These are phyloP conservation scores for Lateolabrax maculatus DNA, from an alignment of 2,797 vertebrate genomes.

Conservation along the genomic window DNA sequence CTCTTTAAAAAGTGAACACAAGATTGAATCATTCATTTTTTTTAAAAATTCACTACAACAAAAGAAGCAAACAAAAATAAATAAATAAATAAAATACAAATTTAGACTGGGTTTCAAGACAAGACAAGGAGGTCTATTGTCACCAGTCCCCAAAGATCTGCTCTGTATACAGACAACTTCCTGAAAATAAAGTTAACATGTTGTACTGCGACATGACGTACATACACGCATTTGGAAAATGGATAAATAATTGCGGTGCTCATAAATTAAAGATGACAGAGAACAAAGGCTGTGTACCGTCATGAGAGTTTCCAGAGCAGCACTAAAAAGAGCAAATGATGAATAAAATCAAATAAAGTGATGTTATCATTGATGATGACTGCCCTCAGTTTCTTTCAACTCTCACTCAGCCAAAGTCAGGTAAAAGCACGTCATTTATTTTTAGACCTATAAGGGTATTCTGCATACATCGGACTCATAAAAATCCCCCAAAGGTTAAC, in stretches of 20 bases:
- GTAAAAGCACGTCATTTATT: neutral
- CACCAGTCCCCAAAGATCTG: constrained; percentile 44
- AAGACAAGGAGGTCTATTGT: constrained; percentile 38
- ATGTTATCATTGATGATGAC: constrained; percentile 39
- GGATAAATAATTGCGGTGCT: constrained; percentile 63
- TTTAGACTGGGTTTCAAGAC: neutral
- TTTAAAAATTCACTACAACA: neutral
- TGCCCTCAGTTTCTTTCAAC: constrained; percentile 24
- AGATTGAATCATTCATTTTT: neutral
- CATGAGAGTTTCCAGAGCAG: constrained; percentile 45
- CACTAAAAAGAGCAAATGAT: constrained; percentile 42
- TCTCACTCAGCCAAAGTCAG: neutral
- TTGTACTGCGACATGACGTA: constrained; percentile 11
- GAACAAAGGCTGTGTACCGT: constrained; percentile 63
- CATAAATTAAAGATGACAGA: constrained; percentile 72
- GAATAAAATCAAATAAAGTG: constrained; percentile 48
- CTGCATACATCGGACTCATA: neutral
- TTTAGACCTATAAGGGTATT: neutral
- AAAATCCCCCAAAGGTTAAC: no score
- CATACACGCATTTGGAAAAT: constrained; percentile 40
- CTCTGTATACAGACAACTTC: constrained; percentile 57
- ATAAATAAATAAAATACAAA: neutral
- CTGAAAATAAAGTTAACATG: constrained; percentile 44
- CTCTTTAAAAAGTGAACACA: neutral
- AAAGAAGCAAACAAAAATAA: neutral